phyloP scores from a whole-genome alignment of 2,888 invertebrate genomes.

The Myopa testacea region DNA sequence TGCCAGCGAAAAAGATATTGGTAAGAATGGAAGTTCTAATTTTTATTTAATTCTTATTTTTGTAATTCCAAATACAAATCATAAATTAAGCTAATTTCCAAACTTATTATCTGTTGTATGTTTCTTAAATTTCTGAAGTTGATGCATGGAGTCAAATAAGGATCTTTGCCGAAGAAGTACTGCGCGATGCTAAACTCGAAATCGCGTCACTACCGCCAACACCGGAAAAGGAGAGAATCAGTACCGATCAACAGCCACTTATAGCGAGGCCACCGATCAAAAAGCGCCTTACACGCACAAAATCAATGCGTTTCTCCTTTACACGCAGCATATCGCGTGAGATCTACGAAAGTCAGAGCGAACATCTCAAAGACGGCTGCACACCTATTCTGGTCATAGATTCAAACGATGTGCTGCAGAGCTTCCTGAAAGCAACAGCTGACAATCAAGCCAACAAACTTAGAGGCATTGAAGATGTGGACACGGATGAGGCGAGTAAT shows the following conservation, averaged over 20 bases:
- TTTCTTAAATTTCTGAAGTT: constrained; percentile 59
- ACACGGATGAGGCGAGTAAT: constrained; percentile 67
- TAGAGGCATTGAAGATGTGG: constrained; percentile 64
- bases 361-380: constrained; percentile 67
- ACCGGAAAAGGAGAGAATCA: constrained; percentile 60
- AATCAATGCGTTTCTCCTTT: constrained; percentile 67
- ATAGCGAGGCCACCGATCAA: constrained; percentile 62
- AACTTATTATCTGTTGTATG: not conserved
- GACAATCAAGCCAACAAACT: constrained; percentile 57
- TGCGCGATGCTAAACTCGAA: constrained; percentile 65
- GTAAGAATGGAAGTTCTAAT: constrained; percentile 49
- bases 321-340: constrained; percentile 68
- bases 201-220: constrained; percentile 56
- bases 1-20: constrained; percentile 79
- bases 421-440: constrained; percentile 61
- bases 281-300: constrained; percentile 66
- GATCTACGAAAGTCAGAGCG: constrained; percentile 66
- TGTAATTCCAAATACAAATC: not conserved
- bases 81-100: too few species aligned
- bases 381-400: constrained; percentile 68
- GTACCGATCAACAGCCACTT: constrained; percentile 55
- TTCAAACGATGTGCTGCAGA: constrained; percentile 61
- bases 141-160: constrained; percentile 75
- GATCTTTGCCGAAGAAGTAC: constrained; percentile 72
- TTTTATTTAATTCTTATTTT: not conserved